Evolutionary conservation across 92 coral and sea anemone genomes (phyloP).

Genomic region (Epizoanthus scotinus): DNA sequence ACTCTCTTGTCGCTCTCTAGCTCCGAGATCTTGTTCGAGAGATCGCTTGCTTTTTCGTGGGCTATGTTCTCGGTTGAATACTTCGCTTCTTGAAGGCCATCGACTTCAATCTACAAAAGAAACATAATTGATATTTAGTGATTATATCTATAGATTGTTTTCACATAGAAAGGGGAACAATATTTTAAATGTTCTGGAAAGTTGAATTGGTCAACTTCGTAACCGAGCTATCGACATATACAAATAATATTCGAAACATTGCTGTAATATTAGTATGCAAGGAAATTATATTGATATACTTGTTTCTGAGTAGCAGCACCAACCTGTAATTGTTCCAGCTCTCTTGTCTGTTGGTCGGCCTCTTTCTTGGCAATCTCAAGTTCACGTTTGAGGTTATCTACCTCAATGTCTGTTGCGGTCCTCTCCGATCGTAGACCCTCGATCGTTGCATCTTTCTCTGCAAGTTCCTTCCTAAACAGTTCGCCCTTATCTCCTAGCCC

Average conservation of each 20-base stretch:
- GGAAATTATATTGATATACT: too few species aligned
- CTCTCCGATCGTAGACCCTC: constrained; percentile 60
- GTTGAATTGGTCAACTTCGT: too few species aligned
- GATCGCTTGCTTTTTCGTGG: constrained; percentile 28
- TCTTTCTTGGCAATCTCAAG: constrained; percentile 43
- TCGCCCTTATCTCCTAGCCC: constrained; percentile 64
- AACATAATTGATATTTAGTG: background rate
- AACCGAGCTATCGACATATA: too few species aligned
- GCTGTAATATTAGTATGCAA: too few species aligned
- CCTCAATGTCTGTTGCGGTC: constrained; percentile 58
- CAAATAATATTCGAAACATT: too few species aligned
- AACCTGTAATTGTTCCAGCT: constrained; percentile 34
- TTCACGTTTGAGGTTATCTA: constrained; percentile 55
- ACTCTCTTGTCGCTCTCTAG: constrained; percentile 71
- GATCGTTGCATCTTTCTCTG: constrained; percentile 46
- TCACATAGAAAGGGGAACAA: too few species aligned
- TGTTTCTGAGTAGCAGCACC: too few species aligned
- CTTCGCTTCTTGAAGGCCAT: constrained; percentile 31
- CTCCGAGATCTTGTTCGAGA: constrained; percentile 55
- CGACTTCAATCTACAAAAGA: constrained; percentile 21
- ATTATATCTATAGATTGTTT: too few species aligned
- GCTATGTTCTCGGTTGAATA: constrained; percentile 30
- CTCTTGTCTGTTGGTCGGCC: background rate
- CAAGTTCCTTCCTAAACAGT: constrained; percentile 56
- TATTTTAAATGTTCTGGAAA: too few species aligned